A percentile compares a stretch with the other conserved stretches of the same genome.
phyloP scores from a whole-genome alignment of 2,113 vertebrate species.

The Psettodes erumei region DNA sequence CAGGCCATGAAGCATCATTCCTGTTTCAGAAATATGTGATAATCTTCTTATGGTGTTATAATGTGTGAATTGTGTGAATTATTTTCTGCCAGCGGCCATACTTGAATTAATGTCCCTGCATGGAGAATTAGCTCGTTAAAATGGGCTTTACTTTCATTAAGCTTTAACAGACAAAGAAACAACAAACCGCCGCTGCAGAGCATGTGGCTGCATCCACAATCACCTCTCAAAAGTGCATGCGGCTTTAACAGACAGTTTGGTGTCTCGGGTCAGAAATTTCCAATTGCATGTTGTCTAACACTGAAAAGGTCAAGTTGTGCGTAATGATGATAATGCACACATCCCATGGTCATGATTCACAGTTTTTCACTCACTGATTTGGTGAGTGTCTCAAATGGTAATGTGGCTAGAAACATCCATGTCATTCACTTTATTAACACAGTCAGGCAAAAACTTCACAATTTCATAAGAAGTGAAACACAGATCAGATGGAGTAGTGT shows the following conservation, averaged over 20 bases:
- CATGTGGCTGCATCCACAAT: slow-evolving; percentile 50
- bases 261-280: slow-evolving; percentile 37
- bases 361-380: slow-evolving; percentile 44
- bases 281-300: slow-evolving; percentile 55
- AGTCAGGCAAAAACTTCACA: slow-evolving; percentile 15
- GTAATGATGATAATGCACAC: slow-evolving; percentile 33
- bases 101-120: slow-evolving; percentile 32
- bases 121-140: slow-evolving; percentile 59
- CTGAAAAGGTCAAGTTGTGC: slow-evolving; percentile 58
- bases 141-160: slow-evolving; percentile 52
- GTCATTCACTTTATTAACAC: slow-evolving; percentile 35
- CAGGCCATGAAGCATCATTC: too few species aligned
- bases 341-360: slow-evolving; percentile 50
- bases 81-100: slow-evolving; percentile 8
- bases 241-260: slow-evolving; percentile 49
- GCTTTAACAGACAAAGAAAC: slow-evolving; percentile 43
- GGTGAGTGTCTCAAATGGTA: slow-evolving; percentile 44
- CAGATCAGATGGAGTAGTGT: slow-evolving; percentile 13
- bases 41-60: too few species aligned
- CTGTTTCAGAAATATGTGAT: too few species aligned
- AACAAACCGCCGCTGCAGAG: slow-evolving; percentile 17
- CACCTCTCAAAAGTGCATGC: slow-evolving; percentile 32
- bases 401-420: slow-evolving; percentile 42
- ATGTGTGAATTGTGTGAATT: too few species aligned
- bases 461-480: slow-evolving; percentile 13